Evolutionary conservation across 2,888 invertebrate genomes (phyloP), one percentile per base, ranked within the genome.

Genomic region (Stenchaetothrips biformis): DNA sequence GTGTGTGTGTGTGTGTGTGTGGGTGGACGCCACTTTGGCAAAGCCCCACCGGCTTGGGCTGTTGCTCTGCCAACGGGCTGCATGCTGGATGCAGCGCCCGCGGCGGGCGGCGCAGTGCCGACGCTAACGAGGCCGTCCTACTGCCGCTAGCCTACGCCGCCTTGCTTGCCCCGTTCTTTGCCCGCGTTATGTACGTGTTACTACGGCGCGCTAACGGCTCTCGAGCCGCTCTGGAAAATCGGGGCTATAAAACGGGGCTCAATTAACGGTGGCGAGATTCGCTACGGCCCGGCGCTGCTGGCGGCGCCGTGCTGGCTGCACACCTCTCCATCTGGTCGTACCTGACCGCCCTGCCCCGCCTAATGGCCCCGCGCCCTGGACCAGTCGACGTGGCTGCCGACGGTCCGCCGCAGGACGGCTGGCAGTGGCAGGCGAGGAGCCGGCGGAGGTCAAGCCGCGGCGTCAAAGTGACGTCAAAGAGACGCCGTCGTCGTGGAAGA

Each of bases 201-300:
- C 67, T 74, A 74, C 67, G 67, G 67, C 21, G 25, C 67, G 67
- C 25, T 74, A 74, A 74, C 67, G 67, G 67, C 67, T 25, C 21
- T 59, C 59, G 11, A 37, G 67, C 7, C 67, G 21, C 21, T 9
- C 67, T 53, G 53, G 37, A 37, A 37, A 37, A 53, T 3, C 49
- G 67, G 67, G 67, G 67, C 67, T 21, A 74, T 74, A 74, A 74
- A 74, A 74, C 67, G 21, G 67, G 25, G 21, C 67, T 74, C 67
- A 74, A 74, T 74, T 74, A 74, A 74, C 67, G 67, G 67, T 74
- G 67, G 67, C 67, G 67, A 74, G 67, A 74, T 74, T 74, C 67
- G 67, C 67, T 74, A 21, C 67, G 67, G 25, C 25, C 25, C 67
- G 37, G 37, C 37, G 37, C 37, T 37, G 37, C 37, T 4, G 37